These are phyloP conservation scores for Lepidotrigona ventralis DNA, from an alignment of 1,140 invertebrate genomes.

Conservation along the genomic window DNA sequence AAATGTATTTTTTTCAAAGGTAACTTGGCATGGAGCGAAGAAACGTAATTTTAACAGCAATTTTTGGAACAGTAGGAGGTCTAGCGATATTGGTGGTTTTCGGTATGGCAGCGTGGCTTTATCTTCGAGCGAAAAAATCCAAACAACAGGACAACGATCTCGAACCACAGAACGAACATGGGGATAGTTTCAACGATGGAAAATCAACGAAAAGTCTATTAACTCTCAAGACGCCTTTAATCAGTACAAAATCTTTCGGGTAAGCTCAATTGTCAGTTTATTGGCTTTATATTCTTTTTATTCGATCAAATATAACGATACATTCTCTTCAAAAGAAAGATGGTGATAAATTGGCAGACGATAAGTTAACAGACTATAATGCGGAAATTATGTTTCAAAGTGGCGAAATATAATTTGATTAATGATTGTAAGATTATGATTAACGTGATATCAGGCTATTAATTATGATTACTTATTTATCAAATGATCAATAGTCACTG, in stretches of 20 bases:
- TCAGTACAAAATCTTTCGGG: conserved; percentile 84
- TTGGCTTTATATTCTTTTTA: background rate
- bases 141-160: conserved; percentile 73
- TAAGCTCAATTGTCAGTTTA: conserved; percentile 72
- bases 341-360: background rate
- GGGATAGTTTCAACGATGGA: conserved; percentile 55
- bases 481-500: too few relatives aligned
- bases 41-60: conserved; percentile 79
- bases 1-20: conserved; percentile 65
- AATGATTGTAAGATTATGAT: too few relatives aligned
- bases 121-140: conserved; percentile 75
- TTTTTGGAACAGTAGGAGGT: conserved; percentile 79
- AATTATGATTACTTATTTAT: too few relatives aligned
- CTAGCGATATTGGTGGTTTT: conserved; percentile 77
- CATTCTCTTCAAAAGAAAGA: background rate
- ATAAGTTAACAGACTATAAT: background rate
- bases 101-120: conserved; percentile 78
- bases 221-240: conserved; percentile 88
- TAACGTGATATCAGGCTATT: too few relatives aligned
- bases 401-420: background rate
- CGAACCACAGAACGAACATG: conserved; percentile 71
- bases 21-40: conserved; percentile 78
- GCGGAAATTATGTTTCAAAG: background rate
- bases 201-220: conserved; percentile 82
- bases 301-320: background rate